Base-by-base conservation (phyloP, 1,140 invertebrate species). In the Bradysia coprophila region DNA sequence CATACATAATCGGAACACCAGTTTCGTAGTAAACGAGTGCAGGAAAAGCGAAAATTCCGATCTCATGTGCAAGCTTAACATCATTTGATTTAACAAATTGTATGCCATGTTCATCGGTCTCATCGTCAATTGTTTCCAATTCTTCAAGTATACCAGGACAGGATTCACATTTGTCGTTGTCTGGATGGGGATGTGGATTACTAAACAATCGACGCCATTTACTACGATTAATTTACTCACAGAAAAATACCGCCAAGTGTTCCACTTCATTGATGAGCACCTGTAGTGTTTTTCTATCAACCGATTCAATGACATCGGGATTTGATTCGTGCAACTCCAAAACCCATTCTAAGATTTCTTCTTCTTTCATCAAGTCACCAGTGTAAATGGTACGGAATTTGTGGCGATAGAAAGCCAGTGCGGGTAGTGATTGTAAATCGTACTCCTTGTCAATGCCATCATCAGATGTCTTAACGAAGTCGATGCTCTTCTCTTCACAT, bases 11-110 rank as follows among this genome's bases (percentile, higher is more conserved):
- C 45, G 88, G 89, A 48, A 90, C 82, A 46, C 85, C 84, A 38
- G 85, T 89, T 66, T 91, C 87, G 57, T 90, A 92, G 62, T 90
- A 91, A 43, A 91, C 84, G 42, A 92, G 65, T 40, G 84, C 82
- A 43, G 87, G 86, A 52, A 92, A 87, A 53, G 84, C 83, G 57
- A 86, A 88, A 52, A 94, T 85, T 41, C 87, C 86, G 52, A 91
- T 80, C 65, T 89, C 84, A 31, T 88, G 82, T 4, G 89, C 88
- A 37, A 90, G 61, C 61, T 85, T 84, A 18, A 81, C 72, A 63
- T 93, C 88, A 54, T 84, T 89, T 1, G 86, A 89, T 57, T 93
- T 93, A 6, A 94, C 88, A 62, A 95, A 91, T 61, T 93, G 85
- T 51, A 91, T 88, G 44, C 86, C 86, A 51, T 88, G 78, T 51